phyloP scores from a whole-genome alignment of 1,140 invertebrate genomes.

The Drosophila ananassae region DNA sequence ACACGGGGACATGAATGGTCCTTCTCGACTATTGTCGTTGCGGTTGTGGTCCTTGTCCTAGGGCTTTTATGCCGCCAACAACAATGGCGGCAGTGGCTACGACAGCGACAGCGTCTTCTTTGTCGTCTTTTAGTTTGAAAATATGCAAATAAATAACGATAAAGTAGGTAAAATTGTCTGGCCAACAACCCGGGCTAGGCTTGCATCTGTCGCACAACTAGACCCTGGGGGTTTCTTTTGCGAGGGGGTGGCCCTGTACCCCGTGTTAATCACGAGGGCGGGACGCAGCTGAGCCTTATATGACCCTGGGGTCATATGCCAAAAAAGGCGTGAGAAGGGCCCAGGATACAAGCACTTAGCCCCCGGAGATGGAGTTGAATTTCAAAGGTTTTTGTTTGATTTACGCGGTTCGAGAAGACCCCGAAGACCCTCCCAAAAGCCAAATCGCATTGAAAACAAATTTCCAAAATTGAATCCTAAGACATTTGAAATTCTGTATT shows the following conservation, averaged over 20 bases:
- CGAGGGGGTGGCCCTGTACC: too few relatives aligned
- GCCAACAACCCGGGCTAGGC: slow-evolving; percentile 68
- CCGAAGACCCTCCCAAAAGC: slow-evolving; percentile 4
- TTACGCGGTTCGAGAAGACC: slow-evolving; percentile 10
- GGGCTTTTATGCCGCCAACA: slow-evolving; percentile 34
- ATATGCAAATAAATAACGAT: slow-evolving; percentile 81
- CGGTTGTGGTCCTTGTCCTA: slow-evolving; percentile 33
- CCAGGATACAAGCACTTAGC: slow-evolving; percentile 32
- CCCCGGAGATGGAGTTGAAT: not conserved
- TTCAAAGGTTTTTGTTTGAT: slow-evolving; percentile 26
- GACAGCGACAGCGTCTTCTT: slow-evolving; percentile 29
- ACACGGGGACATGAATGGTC: slow-evolving; percentile 6
- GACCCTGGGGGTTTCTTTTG: slow-evolving; percentile 54
- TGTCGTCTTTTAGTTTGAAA: slow-evolving; percentile 80
- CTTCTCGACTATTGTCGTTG: slow-evolving; percentile 65
- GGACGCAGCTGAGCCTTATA: slow-evolving; percentile 35
- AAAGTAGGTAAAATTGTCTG: slow-evolving; percentile 82
- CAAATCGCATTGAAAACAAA: slow-evolving; percentile 40
- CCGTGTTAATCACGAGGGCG: slow-evolving; percentile 58
- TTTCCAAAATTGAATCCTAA: slow-evolving; percentile 38
- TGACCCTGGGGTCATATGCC: slow-evolving; percentile 66
- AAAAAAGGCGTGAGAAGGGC: slow-evolving; percentile 37
- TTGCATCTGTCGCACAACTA: slow-evolving; percentile 53
- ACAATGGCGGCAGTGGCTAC: slow-evolving; percentile 15
- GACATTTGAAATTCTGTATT: slow-evolving; percentile 40